Percentiles rank a stretch among this genome's conserved stretches.
These are phyloP conservation scores for Spheniscus humboldti DNA, from an alignment of 2,797 vertebrate species.

Conservation along the genomic window DNA sequence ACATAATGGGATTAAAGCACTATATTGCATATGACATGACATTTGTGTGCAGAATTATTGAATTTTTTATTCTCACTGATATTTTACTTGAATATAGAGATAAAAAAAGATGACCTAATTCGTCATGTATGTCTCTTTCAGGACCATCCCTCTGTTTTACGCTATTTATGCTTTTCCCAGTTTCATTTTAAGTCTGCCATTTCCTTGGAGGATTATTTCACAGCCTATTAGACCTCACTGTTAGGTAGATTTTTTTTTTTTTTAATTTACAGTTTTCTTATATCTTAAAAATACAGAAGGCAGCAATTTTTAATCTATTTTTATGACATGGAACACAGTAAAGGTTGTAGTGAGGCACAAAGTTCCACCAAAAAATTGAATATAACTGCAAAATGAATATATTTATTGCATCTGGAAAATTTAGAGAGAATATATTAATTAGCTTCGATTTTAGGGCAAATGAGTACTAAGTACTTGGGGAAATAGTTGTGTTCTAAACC, in stretches of 20 bases:
- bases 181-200: neutral
- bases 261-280: neutral
- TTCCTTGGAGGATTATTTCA: slow-evolving; percentile 21
- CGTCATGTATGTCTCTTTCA: neutral
- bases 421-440: neutral
- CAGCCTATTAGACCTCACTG: neutral
- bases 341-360: neutral
- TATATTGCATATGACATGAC: slow-evolving; percentile 8
- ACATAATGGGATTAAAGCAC: slow-evolving; percentile 42
- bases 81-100: slow-evolving; percentile 28
- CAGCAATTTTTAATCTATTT: neutral
- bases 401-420: neutral
- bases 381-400: neutral
- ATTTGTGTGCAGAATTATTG: slow-evolving; percentile 34
- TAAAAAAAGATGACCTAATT: slow-evolving; percentile 21
- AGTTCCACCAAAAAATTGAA: neutral
- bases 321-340: neutral
- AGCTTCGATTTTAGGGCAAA: neutral
- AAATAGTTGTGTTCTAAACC: neutral
- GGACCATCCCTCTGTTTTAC: neutral
- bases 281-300: neutral
- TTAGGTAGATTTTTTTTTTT: neutral
- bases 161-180: neutral
- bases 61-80: slow-evolving; percentile 22
- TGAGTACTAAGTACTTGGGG: neutral